Conservation (phyloP, 2,113 vertebrate species). For the Poecilia latipinna region DNA sequence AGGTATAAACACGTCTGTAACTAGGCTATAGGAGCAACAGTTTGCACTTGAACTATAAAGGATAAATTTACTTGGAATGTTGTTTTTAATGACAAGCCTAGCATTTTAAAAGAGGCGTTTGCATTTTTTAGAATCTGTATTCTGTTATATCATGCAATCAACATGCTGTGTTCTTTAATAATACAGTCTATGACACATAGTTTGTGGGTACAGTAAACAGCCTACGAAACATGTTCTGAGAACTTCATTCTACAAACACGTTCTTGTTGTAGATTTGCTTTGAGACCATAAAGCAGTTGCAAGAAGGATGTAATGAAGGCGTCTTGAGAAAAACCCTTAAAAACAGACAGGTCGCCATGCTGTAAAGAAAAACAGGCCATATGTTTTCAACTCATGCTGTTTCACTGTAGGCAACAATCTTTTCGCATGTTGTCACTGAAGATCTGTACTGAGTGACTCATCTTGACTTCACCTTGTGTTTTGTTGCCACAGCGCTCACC, state of each 20-base stretch:
- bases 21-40: neutral
- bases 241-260: neutral
- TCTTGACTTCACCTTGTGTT: neutral
- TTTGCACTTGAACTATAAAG: neutral
- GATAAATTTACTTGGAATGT: neutral
- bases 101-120: neutral
- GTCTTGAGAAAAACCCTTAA: neutral
- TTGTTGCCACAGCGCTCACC: conserved; percentile 1
- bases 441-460: neutral
- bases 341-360: too few relatives aligned
- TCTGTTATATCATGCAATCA: neutral
- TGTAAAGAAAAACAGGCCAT: neutral
- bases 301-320: neutral
- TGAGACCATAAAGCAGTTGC: neutral
- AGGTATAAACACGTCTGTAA: neutral
- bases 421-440: neutral
- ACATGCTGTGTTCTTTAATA: neutral
- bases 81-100: neutral
- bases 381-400: neutral
- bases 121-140: neutral
- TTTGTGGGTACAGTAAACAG: neutral
- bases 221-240: neutral
- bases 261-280: too few relatives aligned
- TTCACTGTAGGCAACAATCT: neutral
- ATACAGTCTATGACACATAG: neutral